phyloP scores from a whole-genome alignment of 1,140 invertebrate genomes.

The Bombus consobrinus region DNA sequence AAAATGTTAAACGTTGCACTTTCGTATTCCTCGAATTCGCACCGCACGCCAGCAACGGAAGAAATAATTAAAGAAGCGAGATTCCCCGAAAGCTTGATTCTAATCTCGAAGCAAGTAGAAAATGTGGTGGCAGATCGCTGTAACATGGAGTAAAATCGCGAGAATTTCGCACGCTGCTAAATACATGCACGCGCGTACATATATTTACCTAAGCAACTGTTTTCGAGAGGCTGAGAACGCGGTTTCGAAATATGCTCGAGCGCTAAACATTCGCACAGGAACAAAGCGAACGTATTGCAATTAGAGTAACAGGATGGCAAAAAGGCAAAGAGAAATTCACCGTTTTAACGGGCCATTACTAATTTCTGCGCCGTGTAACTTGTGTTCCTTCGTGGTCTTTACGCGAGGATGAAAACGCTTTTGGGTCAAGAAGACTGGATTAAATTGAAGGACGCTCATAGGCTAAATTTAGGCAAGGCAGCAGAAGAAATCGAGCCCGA shows the following conservation, averaged over 20 bases:
- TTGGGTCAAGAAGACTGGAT: conserved; percentile 62
- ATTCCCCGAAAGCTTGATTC: too few species aligned
- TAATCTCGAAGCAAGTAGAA: neutral
- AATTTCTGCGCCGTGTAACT: conserved; percentile 25
- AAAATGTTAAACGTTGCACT: neutral
- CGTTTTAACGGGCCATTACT: conserved; percentile 24
- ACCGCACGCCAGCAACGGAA: too few species aligned
- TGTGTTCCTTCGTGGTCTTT: conserved; percentile 20
- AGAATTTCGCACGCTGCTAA: neutral
- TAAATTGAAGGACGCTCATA: conserved; percentile 60
- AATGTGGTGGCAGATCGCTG: too few species aligned
- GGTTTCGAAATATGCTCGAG: neutral
- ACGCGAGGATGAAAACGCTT: conserved; percentile 33
- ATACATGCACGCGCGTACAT: too few species aligned
- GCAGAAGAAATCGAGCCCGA: conserved; percentile 27
- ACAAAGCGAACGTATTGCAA: neutral
- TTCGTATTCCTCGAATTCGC: neutral
- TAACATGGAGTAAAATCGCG: neutral
- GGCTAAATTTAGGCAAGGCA: conserved; percentile 59
- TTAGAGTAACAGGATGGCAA: neutral
- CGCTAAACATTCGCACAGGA: neutral
- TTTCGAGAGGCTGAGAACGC: neutral
- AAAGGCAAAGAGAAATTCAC: neutral
- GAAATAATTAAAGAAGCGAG: neutral
- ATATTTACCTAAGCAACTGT: too few species aligned